phyloP scores from a whole-genome alignment of 2,888 invertebrate genomes.

The Meandrusa payeni region DNA sequence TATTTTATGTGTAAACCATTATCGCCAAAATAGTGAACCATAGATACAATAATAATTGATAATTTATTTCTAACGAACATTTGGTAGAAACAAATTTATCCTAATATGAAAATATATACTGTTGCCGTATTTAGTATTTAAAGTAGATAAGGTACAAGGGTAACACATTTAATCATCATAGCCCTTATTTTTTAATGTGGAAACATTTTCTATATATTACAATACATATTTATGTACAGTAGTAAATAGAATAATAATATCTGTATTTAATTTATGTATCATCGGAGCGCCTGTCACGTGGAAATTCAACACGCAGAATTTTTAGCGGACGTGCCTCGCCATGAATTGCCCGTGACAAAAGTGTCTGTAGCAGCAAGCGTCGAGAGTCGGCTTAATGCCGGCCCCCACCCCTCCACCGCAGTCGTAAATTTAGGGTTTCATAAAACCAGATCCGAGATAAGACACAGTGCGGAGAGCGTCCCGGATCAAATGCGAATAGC shows the following conservation, averaged over 20 bases:
- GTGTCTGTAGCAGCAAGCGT: constrained; percentile 68
- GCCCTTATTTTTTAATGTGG: too few species aligned
- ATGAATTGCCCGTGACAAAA: constrained; percentile 76
- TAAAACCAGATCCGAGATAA: constrained; percentile 81
- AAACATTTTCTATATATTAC: too few species aligned
- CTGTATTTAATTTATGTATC: constrained; percentile 26
- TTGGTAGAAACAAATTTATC: too few species aligned
- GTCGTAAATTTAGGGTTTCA: constrained; percentile 82
- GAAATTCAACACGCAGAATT: constrained; percentile 74
- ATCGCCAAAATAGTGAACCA: too few species aligned
- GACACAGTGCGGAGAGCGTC: constrained; percentile 70
- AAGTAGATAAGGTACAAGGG: too few species aligned
- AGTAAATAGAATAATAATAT: background rate
- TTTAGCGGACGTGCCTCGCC: constrained; percentile 71
- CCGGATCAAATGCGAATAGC: constrained; percentile 74
- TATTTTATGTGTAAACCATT: too few species aligned
- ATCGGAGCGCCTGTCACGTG: constrained; percentile 46
- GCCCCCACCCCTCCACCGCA: constrained; percentile 73
- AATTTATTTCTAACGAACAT: too few species aligned
- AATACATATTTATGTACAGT: too few species aligned
- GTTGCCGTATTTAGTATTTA: too few species aligned
- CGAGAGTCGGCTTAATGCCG: constrained; percentile 72
- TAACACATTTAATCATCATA: too few species aligned
- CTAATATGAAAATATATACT: too few species aligned
- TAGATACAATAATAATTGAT: too few species aligned